Evolutionary conservation across 2,797 vertebrate genomes (phyloP), one percentile per base, ranked within the genome.

Genomic region (Myripristis murdjan): DNA sequence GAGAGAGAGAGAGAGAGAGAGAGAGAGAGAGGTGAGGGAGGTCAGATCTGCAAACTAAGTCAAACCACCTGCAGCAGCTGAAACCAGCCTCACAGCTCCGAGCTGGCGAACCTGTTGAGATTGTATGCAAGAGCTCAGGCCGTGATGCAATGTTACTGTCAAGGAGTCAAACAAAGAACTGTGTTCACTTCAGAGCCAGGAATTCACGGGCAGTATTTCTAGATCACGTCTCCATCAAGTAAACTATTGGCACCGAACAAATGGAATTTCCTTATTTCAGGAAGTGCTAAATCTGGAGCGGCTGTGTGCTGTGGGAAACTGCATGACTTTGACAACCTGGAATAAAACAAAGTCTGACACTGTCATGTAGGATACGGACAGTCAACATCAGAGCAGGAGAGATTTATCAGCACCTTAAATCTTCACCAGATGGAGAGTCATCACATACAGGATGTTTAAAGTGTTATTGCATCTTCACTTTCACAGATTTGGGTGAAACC

Each of bases 91-190:
- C 46, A 28, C 28, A 51, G 56, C 14, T 10, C 47, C 60, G 43
- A 73, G 22, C 7, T 33, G 55, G 64, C 43, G 26, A 77, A 65
- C 70, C 77, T 37, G 44, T 46, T 64, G 54, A 64, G 51, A 70
- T 39, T 14, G 37, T 4, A 39, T 55, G 24, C 35, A 61, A 77
- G 68, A 61, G 18, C 56, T 79, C 56, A 26, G 41, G 70, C 49
- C n/a, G 61, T 77, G 70, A 87, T 66, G 72, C 53, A 71, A 78
- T 56, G 57, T 53, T 41, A 54, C 28, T 37, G 49, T 41, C 16
- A 65, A 61, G 48, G 57, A 69, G 53, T 63, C 31, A 76, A 60
- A 70, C 51, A 49, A 70, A 76, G 22, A 31, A 53, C 52, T 28
- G 24, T 59, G 68, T 61, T 66, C 63, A 59, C 43, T 35, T 54